phyloP scores from a whole-genome alignment of 2,797 vertebrate genomes.

The Amblyraja radiata region DNA sequence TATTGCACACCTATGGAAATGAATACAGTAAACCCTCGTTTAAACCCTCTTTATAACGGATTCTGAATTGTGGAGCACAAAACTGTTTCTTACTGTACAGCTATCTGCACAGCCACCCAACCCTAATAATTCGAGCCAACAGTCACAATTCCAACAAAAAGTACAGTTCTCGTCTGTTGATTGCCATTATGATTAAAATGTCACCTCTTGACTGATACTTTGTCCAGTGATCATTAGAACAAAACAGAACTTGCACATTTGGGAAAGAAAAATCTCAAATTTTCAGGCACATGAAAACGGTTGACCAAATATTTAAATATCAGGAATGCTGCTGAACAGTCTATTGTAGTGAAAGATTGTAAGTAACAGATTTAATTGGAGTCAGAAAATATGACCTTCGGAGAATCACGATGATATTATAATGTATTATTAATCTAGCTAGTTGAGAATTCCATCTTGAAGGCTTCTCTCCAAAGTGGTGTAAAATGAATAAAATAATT shows the following conservation, averaged over 20 bases:
- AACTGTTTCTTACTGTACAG: too few species aligned
- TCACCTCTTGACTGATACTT: background rate
- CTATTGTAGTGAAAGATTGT: background rate
- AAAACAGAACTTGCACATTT: background rate
- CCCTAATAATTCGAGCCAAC: too few species aligned
- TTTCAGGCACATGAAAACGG: background rate
- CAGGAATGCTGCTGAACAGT: background rate
- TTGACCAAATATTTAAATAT: background rate
- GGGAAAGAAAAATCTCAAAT: background rate
- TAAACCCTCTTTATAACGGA: too few species aligned
- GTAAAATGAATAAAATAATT: background rate
- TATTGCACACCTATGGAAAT: too few species aligned
- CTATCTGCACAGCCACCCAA: too few species aligned
- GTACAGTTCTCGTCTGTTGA: too few species aligned
- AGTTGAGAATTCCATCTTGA: background rate
- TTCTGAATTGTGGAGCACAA: too few species aligned
- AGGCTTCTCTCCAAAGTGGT: background rate
- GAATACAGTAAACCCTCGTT: too few species aligned
- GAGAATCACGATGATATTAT: background rate
- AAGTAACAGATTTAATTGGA: background rate
- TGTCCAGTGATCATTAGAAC: background rate
- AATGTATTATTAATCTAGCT: background rate
- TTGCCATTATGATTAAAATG: too few species aligned
- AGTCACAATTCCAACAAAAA: too few species aligned
- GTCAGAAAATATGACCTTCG: background rate